Evolutionary conservation across 2,888 invertebrate genomes (phyloP), one percentile per base, ranked within the genome.

Genomic region (Eilema griseolum): DNA sequence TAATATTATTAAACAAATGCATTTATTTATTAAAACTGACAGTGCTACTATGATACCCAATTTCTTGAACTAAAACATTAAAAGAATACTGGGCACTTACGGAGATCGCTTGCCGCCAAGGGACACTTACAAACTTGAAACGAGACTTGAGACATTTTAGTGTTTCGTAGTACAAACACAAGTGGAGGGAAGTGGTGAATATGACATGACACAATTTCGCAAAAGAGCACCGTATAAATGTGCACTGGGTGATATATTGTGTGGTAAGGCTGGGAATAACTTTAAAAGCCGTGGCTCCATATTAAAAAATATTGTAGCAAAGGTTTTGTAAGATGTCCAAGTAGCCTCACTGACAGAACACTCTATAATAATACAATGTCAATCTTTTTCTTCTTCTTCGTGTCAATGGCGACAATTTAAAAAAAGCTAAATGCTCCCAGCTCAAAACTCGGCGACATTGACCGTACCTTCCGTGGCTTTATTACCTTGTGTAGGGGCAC

Each of bases 111-210:
- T 72, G 59, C 73, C 77, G 76, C 69, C 66, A 63, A 75, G 80
- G 75, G 79, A 73, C 73, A 71, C 78, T 84, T 79, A 75, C 70
- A 73, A 77, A 83, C 81, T 81, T 80, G 71, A 83, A 78, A 71
- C 73, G 79, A 72, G 76, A 69, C 79, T 79, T 73, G 80, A 84
- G 83, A 81, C 83, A 76, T 85, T 88, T 83, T 75, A 81, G 60
- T 75, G 62, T 82, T 77, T 78, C 73, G 64, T 76, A 64, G 79
- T 79, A 74, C 70, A 75, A 28, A 31, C 70, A 26, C 64, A 70
- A 76, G 80, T 76, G 73, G 73, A 72, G 72, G 69, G 57, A 73
- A 69, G 76, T 76, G 70, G 71, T 76, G 79, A 79, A 83, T 83
- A 83, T 73, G 73, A 80, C 77, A 83, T 83, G 83, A 80, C 71